Evolutionary conservation across 92 coral and sea anemone genomes (phyloP), one percentile per base, ranked within the genome.

Genomic region (Siderastrea radians): DNA sequence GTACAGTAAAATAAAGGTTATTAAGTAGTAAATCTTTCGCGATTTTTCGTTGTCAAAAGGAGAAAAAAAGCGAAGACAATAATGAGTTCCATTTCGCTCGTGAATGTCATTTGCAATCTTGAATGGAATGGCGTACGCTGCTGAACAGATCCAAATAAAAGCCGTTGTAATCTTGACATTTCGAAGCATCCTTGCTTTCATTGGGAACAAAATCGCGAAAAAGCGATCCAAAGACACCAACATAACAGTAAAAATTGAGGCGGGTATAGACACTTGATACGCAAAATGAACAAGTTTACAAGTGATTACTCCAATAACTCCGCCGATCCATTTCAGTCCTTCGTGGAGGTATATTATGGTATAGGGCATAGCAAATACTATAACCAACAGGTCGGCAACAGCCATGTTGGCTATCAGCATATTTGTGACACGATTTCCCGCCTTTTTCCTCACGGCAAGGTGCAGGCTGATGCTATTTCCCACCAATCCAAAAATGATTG

Each of bases 251-350:
- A 92, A 75, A 19, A 92, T 90, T 38, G 98, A 95, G 0, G 93
- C 98, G 2, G 98, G 90, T 47, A 95, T 91, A 16, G 98, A 93
- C 13, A 95, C 89, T 13, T 82, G 90, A 47, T 89, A 89, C 3
- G 95, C 88, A 26, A 95, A 95, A 79, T 95, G 95, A 43, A 81
- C 90, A 12, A 92, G 44, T 61, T 95, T 95, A 64, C 98, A 95
- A 19, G 92, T 87, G 61, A 95, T 74, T 12, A 71, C 77, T 1
- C 98, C 98, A 16, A 72, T 64, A 16, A 87, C 54, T 6, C 93
- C 98, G 5, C 98, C 98, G 49, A 92, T 83, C 98, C 98, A 95
- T 58, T 79, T 79, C 38, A 80, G 74, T 54, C 89, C 87, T 19
- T 79, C 66, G 55, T 84, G 78, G 12, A 87, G 44, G 63, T 60